A percentile compares a stretch with the other conserved stretches of the same genome.
Conservation (phyloP, 2,113 vertebrate genomes). For the Cochlearius cochlearius region DNA sequence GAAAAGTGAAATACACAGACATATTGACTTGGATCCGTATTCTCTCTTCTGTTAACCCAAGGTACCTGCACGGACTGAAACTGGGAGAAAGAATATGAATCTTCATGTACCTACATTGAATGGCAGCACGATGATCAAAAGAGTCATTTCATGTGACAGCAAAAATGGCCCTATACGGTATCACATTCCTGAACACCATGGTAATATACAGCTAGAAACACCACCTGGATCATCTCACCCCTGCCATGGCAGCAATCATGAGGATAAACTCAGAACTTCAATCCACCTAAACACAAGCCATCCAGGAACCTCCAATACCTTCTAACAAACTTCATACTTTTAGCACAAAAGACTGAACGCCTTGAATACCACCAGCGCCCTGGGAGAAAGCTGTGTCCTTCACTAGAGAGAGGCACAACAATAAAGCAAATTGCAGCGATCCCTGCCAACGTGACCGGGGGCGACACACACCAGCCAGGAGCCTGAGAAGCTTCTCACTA, state of each 20-base stretch:
- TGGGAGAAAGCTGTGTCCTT: not conserved
- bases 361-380: not conserved
- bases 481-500: not conserved
- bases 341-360: not conserved
- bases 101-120: not conserved
- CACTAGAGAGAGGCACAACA: not conserved
- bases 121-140: not conserved
- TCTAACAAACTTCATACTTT: not conserved
- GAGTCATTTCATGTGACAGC: not conserved
- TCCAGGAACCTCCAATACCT: not conserved
- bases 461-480: not conserved
- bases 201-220: not conserved
- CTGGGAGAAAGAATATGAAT: not conserved
- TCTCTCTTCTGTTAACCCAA: not conserved
- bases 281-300: not conserved
- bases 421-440: not conserved
- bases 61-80: not conserved
- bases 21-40: not conserved
- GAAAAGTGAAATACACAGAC: constrained; percentile 44
- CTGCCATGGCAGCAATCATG: not conserved
- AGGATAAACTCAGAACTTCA: not conserved
- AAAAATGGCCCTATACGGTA: not conserved
- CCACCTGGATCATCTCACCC: no score
- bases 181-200: not conserved
- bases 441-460: not conserved